phyloP scores from a whole-genome alignment of 2,888 invertebrate genomes.

The Penaeus monodon region DNA sequence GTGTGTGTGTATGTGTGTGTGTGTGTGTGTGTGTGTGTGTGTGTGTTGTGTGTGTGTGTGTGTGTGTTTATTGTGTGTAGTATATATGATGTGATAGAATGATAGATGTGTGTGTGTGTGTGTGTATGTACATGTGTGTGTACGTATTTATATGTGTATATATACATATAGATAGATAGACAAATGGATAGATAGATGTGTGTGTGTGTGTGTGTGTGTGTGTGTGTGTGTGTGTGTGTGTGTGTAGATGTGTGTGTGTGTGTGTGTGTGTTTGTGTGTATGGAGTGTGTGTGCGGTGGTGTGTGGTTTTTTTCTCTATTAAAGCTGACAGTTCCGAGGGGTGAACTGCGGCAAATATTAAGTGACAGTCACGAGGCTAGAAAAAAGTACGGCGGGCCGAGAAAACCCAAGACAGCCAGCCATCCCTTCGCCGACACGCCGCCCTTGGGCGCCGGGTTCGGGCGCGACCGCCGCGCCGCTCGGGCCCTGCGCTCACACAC shows the following conservation, averaged over 20 bases:
- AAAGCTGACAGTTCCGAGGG: background rate
- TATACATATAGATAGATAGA: no score
- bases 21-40: background rate
- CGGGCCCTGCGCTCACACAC: background rate
- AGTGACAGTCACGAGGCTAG: no score
- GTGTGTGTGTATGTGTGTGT: background rate
- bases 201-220: background rate
- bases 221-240: background rate
- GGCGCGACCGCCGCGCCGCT: no score
- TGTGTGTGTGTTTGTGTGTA: background rate
- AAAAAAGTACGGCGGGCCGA: no score
- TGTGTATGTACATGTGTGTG: no score
- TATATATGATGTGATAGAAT: no score
- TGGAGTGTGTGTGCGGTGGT: background rate
- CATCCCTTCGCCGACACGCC: no score
- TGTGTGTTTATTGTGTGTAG: background rate
- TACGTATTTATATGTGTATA: no score
- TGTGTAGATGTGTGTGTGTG: constrained; percentile 12
- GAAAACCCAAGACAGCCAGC: no score
- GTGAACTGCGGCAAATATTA: background rate
- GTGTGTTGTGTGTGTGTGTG: constrained; percentile 10
- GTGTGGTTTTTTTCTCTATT: no score
- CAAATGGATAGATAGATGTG: background rate
- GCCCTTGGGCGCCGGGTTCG: no score
- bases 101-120: no score